These are phyloP conservation scores for Andrena marginata DNA, from an alignment of 2,888 invertebrate genomes.

Conservation along the genomic window DNA sequence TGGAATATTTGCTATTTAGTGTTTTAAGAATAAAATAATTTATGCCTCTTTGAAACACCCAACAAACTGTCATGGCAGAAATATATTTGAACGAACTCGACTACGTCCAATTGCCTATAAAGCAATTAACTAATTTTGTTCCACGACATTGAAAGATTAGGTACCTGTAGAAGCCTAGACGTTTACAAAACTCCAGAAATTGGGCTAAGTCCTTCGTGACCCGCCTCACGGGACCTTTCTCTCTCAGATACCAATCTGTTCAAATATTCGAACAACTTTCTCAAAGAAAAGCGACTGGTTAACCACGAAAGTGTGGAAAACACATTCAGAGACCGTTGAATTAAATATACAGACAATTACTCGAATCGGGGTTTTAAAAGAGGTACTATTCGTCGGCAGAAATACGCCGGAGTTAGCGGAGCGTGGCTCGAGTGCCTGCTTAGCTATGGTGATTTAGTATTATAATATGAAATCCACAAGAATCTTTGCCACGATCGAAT, in stretches of 20 bases:
- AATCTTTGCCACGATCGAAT: background rate
- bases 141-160: too few species aligned
- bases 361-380: background rate
- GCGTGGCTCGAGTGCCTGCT: background rate
- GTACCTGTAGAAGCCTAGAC: background rate
- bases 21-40: too few species aligned
- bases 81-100: too few species aligned
- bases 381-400: background rate
- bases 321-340: conserved; percentile 12
- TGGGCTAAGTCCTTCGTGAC: background rate
- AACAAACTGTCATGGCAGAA: too few species aligned
- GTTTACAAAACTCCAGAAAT: background rate
- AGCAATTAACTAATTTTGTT: too few species aligned
- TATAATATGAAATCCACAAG: background rate
- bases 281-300: conserved; percentile 34
- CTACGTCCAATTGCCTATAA: too few species aligned
- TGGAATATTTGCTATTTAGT: too few species aligned
- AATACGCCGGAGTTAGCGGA: background rate
- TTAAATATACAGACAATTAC: background rate
- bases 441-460: background rate
- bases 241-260: conserved; percentile 13
- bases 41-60: too few species aligned
- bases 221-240: background rate
- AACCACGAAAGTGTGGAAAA: conserved; percentile 36
- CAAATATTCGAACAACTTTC: conserved; percentile 16